Evolutionary conservation across 2,888 invertebrate species (phyloP).

Genomic region (Chrysolina oricalcia): DNA sequence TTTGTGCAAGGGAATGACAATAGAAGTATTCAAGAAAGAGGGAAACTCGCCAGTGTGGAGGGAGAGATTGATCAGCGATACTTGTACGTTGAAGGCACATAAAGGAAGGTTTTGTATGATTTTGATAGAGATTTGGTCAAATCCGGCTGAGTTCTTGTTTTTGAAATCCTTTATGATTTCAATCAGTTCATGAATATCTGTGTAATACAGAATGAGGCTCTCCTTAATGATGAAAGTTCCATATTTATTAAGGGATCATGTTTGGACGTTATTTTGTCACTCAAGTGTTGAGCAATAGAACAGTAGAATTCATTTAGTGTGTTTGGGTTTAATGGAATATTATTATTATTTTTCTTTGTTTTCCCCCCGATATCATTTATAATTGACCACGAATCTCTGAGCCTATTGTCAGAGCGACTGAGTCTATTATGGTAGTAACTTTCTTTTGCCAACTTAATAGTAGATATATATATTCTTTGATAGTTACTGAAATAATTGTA

Average conservation of each 20-base stretch:
- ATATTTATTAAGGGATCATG: not conserved
- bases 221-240: not conserved
- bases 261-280: not conserved
- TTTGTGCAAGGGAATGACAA: not conserved
- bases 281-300: not conserved
- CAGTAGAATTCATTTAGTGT: slow-evolving; percentile 21
- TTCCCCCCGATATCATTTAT: slow-evolving; percentile 14
- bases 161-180: not conserved
- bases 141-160: not conserved
- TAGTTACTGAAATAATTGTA: slow-evolving; percentile 5
- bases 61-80: not conserved
- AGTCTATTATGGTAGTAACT: slow-evolving; percentile 12
- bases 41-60: not conserved
- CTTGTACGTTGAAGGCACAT: not conserved
- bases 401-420: not conserved
- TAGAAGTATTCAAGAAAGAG: not conserved
- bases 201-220: no score
- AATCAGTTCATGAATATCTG: no score
- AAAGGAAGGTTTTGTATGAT: not conserved
- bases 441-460: not conserved
- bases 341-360: slow-evolving; percentile 8
- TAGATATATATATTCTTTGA: slow-evolving; percentile 2
- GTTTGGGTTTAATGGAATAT: slow-evolving; percentile 3
- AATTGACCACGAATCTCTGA: slow-evolving; percentile 12
- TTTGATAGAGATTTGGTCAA: slow-evolving; percentile 2